Conservation (phyloP, 2,888 invertebrate species). For the Rhagonycha lutea region DNA sequence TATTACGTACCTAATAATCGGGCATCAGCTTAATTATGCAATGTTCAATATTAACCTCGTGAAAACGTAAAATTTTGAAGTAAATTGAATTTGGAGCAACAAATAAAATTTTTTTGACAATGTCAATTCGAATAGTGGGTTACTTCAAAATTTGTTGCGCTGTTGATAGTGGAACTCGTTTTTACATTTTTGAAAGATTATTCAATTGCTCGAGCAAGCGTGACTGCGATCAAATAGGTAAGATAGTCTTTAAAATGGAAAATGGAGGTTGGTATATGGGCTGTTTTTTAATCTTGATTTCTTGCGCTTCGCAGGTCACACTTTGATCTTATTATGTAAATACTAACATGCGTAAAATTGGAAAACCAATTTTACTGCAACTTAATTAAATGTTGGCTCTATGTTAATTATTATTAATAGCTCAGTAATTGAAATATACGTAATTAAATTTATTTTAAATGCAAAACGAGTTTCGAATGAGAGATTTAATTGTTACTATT, state of each 20-base stretch:
- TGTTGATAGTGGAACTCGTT: conserved; percentile 6
- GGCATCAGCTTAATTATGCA: no score
- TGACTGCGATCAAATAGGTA: conserved; percentile 21
- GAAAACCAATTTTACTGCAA: background rate
- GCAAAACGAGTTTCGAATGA: background rate
- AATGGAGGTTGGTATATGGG: conserved; percentile 4
- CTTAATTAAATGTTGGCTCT: background rate
- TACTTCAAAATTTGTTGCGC: background rate
- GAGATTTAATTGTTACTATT: conserved; percentile 2
- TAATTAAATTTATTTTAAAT: background rate
- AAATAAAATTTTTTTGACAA: background rate
- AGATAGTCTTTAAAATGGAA: conserved; percentile 17
- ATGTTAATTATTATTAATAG: background rate
- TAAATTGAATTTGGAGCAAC: background rate
- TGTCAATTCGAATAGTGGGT: background rate
- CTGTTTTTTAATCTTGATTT: conserved; percentile 17
- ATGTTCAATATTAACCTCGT: no score
- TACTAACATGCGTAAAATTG: conserved; percentile 3
- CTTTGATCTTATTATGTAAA: conserved; percentile 16
- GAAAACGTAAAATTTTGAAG: no score
- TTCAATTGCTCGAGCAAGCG: conserved; percentile 26
- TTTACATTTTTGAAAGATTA: conserved; percentile 15
- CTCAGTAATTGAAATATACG: background rate
- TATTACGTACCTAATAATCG: background rate
- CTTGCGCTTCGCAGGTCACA: conserved; percentile 9